These are phyloP conservation scores for Pseudochaenichthys georgianus DNA, from an alignment of 2,797 vertebrate species.

Conservation along the genomic window DNA sequence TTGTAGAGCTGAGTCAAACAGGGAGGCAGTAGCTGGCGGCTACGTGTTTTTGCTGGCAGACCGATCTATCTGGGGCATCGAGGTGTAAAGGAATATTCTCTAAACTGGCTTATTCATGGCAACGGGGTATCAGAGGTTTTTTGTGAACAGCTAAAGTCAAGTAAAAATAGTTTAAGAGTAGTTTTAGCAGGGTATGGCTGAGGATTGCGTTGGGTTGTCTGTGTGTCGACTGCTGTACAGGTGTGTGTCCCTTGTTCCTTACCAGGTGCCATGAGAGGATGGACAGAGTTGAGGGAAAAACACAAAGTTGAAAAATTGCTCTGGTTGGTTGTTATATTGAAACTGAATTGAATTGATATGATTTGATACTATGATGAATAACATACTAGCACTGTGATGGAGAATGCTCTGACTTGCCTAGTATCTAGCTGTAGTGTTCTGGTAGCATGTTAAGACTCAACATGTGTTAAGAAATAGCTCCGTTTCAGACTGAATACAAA, in stretches of 20 bases:
- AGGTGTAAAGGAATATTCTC: constrained; percentile 70
- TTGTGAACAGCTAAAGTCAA: constrained; percentile 53
- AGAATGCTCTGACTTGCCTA: background rate
- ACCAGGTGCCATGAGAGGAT: constrained; percentile 21
- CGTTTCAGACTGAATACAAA: constrained; percentile 7
- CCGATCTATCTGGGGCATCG: constrained; percentile 64
- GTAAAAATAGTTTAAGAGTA: constrained; percentile 31
- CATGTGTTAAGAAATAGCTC: background rate
- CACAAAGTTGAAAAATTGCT: background rate
- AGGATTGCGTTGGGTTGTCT: constrained; percentile 13
- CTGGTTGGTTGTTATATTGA: background rate
- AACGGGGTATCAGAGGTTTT: constrained; percentile 61
- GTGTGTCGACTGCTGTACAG: constrained; percentile 26
- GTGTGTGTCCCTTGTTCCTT: constrained; percentile 22
- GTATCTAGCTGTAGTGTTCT: background rate
- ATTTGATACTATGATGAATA: background rate
- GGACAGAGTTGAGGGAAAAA: constrained; percentile 11
- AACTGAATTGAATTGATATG: background rate
- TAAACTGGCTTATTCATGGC: constrained; percentile 69
- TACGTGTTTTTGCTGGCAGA: constrained; percentile 62
- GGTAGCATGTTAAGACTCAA: constrained; percentile 1
- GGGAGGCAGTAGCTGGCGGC: constrained; percentile 53
- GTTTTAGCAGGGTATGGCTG: constrained; percentile 41
- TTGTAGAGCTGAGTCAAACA: constrained; percentile 57
- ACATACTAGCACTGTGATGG: too few species aligned